Evolutionary conservation across 2,797 vertebrate species (phyloP).

Genomic region (Lagodon rhomboides): DNA sequence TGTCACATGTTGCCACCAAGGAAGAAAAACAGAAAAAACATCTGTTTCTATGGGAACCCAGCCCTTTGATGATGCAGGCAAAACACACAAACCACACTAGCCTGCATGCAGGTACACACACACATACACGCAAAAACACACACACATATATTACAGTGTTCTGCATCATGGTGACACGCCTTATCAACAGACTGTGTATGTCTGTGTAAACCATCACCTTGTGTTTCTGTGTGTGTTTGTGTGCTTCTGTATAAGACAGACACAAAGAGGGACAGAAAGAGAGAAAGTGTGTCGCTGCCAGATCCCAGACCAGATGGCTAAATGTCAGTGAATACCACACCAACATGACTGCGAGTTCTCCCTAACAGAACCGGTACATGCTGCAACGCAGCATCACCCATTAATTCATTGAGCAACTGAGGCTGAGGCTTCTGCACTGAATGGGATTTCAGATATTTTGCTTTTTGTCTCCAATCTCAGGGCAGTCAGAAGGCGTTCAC

Average conservation of each 20-base stretch:
- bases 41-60: constrained; percentile 82
- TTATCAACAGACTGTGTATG: constrained; percentile 38
- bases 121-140: constrained; percentile 25
- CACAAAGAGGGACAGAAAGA: constrained; percentile 10
- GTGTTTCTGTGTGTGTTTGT: constrained; percentile 10
- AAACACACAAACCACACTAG: constrained; percentile 46
- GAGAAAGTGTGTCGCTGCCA: constrained; percentile 48
- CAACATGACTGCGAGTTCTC: constrained; percentile 65
- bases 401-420: constrained; percentile 51
- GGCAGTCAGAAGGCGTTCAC: not conserved
- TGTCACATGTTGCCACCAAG: constrained; percentile 66
- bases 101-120: constrained; percentile 34
- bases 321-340: constrained; percentile 83
- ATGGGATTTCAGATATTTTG: constrained; percentile 22
- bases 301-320: constrained; percentile 80
- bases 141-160: constrained; percentile 19
- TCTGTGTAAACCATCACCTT: constrained; percentile 29
- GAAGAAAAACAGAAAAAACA: constrained; percentile 65
- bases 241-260: constrained; percentile 24
- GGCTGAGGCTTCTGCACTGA: constrained; percentile 19
- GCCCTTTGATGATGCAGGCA: constrained; percentile 70
- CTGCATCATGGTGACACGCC: constrained; percentile 44
- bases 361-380: constrained; percentile 47
- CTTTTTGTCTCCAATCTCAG: constrained; percentile 19
- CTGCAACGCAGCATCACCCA: constrained; percentile 48